Evolutionary conservation across 2,113 vertebrate species (phyloP).

Genomic region (Brienomyrus longianalis): DNA sequence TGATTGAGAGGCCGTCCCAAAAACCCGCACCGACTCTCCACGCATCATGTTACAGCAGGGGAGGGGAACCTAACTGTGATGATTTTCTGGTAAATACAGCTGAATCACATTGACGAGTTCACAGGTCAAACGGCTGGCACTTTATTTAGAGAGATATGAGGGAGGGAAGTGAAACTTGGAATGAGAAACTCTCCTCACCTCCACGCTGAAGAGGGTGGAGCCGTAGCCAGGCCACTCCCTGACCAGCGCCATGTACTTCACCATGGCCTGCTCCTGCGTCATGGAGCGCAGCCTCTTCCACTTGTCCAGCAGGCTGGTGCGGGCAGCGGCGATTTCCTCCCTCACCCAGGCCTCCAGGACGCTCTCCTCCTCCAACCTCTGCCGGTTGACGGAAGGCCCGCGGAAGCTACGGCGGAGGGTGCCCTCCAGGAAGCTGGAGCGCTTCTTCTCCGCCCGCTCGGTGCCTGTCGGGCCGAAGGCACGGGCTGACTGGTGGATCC

Average conservation of each 20-base stretch:
- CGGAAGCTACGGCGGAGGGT: conserved; percentile 86
- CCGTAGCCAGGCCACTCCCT: conserved; percentile 95
- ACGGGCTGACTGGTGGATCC: conserved; percentile 82
- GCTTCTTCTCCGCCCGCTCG: conserved; percentile 71
- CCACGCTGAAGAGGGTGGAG: conserved; percentile 86
- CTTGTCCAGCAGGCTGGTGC: conserved; percentile 80
- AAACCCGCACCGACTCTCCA: background rate
- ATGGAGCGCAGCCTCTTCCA: conserved; percentile 89
- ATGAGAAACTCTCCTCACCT: conserved; percentile 63
- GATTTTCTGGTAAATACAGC: background rate
- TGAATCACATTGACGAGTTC: background rate
- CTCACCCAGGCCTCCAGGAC: conserved; percentile 85
- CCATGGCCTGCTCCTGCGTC: conserved; percentile 85
- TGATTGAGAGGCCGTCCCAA: background rate
- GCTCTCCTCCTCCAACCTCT: conserved; percentile 76
- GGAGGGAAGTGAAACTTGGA: background rate
- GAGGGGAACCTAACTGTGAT: background rate
- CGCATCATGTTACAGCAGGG: background rate
- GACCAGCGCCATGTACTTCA: conserved; percentile 86
- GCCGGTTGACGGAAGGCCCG: conserved; percentile 67
- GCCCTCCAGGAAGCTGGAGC: conserved; percentile 90
- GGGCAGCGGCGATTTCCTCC: conserved; percentile 74
- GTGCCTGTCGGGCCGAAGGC: conserved; percentile 50
- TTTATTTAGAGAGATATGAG: background rate
- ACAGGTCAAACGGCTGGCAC: background rate